Percentiles rank a stretch among this genome's conserved stretches.
phyloP scores from a whole-genome alignment of 2,797 vertebrate species.

The Pachyuromys duprasi region DNA sequence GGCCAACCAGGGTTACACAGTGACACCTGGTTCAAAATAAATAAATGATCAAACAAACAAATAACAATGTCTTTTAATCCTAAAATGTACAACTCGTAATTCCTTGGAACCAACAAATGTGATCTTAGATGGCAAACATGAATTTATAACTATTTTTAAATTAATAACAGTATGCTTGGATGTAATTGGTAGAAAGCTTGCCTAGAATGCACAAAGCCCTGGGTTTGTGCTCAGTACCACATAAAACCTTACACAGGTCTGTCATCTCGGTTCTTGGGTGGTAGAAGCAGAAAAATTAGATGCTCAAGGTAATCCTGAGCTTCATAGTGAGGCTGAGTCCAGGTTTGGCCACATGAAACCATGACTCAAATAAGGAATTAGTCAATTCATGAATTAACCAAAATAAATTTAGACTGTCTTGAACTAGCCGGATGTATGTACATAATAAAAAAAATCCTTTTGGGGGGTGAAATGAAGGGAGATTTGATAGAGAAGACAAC shows the following conservation, averaged over 20 bases:
- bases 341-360: background rate
- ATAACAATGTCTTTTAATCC: background rate
- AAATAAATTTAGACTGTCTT: slow-evolving; percentile 2
- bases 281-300: background rate
- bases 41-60: too few species aligned
- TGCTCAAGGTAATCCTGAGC: background rate
- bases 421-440: background rate
- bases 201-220: too few species aligned
- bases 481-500: background rate
- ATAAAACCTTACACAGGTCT: background rate
- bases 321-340: background rate
- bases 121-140: background rate
- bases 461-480: background rate
- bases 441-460: slow-evolving; percentile 21
- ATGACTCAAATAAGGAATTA: background rate
- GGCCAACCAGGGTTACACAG: background rate
- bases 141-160: background rate
- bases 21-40: background rate
- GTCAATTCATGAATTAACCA: background rate
- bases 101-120: background rate
- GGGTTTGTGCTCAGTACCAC: background rate
- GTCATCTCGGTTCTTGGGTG: background rate
- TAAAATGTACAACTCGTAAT: background rate
- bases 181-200: background rate
- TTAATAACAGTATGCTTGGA: background rate